Conservation (phyloP, 2,888 invertebrate species). For the Thymelicus acteon region DNA sequence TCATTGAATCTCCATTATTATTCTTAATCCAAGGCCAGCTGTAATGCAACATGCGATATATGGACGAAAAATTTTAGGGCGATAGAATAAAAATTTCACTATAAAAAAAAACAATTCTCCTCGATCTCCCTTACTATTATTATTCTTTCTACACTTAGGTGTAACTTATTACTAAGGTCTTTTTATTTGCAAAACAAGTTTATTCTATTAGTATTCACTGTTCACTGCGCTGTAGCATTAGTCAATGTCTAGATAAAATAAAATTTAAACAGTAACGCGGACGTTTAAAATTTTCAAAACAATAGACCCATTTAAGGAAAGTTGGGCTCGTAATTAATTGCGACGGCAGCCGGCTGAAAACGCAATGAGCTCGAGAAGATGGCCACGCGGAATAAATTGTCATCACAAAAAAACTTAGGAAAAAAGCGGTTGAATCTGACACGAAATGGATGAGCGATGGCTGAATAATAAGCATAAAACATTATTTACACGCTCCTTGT, state of each 20-base stretch:
- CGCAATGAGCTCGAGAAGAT: slow-evolving; percentile 45
- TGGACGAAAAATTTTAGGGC: too few species aligned
- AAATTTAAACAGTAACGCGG: not conserved
- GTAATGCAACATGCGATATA: too few species aligned
- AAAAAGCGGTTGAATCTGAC: slow-evolving; percentile 44
- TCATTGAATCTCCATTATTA: too few species aligned
- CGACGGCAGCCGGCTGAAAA: slow-evolving; percentile 41
- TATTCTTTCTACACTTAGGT: too few species aligned
- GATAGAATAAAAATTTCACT: too few species aligned
- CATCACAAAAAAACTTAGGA: slow-evolving; percentile 45
- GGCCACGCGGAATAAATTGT: slow-evolving; percentile 47
- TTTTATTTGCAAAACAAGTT: not conserved
- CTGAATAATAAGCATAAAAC: slow-evolving; percentile 29
- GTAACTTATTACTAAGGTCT: too few species aligned
- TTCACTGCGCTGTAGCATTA: not conserved
- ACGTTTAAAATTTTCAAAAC: slow-evolving; percentile 19
- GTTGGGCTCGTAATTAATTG: slow-evolving; percentile 40
- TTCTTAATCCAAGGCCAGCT: too few species aligned
- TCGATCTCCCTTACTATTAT: too few species aligned
- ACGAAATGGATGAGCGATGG: slow-evolving; percentile 39
- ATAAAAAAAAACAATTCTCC: too few species aligned
- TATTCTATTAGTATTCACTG: not conserved
- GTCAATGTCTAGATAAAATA: not conserved
- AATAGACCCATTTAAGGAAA: slow-evolving; percentile 20
- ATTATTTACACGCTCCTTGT: slow-evolving; percentile 17